Conservation (phyloP, 2,888 invertebrate genomes). For the Liposcelis brunnea region DNA sequence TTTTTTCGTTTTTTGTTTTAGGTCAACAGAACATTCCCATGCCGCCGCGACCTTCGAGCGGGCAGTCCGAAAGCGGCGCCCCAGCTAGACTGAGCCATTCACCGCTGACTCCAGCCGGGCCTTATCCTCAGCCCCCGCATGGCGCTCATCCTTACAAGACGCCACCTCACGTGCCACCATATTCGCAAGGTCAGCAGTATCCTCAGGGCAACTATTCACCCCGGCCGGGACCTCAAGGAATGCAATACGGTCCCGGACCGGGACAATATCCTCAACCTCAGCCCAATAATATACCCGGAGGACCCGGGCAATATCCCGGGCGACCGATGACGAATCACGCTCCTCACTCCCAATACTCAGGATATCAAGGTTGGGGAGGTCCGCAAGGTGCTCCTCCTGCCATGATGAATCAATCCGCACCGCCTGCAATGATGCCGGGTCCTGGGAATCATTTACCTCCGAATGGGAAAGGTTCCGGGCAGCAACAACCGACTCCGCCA, state of each 20-base stretch:
- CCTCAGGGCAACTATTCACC: constrained; percentile 31
- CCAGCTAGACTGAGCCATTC: constrained; percentile 50
- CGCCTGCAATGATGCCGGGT: constrained; percentile 17
- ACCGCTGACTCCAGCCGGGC: constrained; percentile 42
- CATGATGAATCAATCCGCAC: constrained; percentile 15
- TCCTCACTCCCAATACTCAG: constrained; percentile 29
- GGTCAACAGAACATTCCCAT: constrained; percentile 88
- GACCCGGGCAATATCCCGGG: constrained; percentile 33
- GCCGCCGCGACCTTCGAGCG: constrained; percentile 87
- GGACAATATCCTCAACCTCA: constrained; percentile 14
- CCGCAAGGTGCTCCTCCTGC: constrained; percentile 11
- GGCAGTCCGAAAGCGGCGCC: constrained; percentile 47
- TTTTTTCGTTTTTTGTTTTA: constrained; percentile 25
- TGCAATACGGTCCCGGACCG: constrained; percentile 18
- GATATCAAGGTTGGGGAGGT: constrained; percentile 22
- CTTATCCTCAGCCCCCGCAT: constrained; percentile 40
- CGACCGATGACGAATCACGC: constrained; percentile 38
- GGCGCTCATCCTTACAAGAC: constrained; percentile 45
- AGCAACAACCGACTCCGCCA: constrained; percentile 12
- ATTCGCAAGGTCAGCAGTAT: constrained; percentile 26
- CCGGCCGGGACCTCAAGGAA: constrained; percentile 23
- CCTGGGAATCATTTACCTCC: constrained; percentile 26
- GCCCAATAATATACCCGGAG: constrained; percentile 16
- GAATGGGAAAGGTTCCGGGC: constrained; percentile 10
- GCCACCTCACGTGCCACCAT: constrained; percentile 15